Evolutionary conservation across 2,113 vertebrate genomes (phyloP).

Genomic region (Suncus etruscus): DNA sequence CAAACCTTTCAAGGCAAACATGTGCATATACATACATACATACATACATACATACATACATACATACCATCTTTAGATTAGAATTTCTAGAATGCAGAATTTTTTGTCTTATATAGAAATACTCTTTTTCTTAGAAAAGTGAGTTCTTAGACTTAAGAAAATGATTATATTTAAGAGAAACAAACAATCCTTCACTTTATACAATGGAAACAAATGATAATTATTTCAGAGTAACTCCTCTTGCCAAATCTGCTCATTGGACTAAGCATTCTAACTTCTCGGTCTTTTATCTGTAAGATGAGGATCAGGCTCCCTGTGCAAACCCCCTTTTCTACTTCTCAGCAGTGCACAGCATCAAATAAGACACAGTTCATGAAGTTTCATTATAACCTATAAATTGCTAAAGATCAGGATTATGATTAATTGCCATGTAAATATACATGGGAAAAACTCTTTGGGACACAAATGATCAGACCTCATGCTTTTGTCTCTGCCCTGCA

Average conservation of each 20-base stretch:
- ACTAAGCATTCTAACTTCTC: background rate
- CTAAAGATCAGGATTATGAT: background rate
- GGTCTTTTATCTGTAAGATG: background rate
- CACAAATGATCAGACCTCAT: background rate
- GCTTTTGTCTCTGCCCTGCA: background rate
- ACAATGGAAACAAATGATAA: background rate
- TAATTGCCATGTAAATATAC: background rate
- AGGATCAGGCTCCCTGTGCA: background rate
- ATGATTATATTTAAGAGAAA: constrained; percentile 4
- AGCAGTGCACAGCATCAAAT: background rate
- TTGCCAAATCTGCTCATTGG: background rate
- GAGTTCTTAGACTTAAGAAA: background rate
- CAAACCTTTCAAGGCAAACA: constrained; percentile 21
- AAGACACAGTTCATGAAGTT: background rate
- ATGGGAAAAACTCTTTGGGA: background rate
- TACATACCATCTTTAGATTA: too few species aligned
- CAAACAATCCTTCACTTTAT: background rate
- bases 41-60: background rate
- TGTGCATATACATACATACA: background rate
- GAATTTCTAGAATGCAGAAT: constrained; percentile 18
- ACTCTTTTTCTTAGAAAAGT: background rate
- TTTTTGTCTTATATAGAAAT: background rate
- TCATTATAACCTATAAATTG: background rate
- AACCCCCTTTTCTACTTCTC: background rate
- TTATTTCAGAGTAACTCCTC: background rate